Evolutionary conservation across 2,797 vertebrate genomes (phyloP), one percentile per base, ranked within the genome.

Genomic region (Spinibarbus caldwelli): DNA sequence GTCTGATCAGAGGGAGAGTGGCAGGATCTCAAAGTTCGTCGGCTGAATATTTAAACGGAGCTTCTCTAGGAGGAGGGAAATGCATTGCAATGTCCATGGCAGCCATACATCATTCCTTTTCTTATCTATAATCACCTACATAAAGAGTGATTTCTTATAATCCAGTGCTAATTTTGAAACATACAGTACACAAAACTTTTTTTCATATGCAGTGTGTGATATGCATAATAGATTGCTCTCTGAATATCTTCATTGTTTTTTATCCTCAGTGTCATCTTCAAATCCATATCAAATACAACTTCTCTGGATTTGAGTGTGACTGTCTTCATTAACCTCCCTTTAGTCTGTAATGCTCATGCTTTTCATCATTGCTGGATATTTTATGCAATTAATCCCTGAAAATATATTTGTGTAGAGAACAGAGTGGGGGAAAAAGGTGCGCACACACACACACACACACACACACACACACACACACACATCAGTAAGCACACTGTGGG

Each of bases 401-500:
- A 87, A 45, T 89, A 26, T 85, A 85, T 86, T 82, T 87, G 77
- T 83, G 72, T 78, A 76, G 86, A 80, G 81, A 85, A 83, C 52
- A 47, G 36, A 83, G 88, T 88, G 90, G 87, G 12, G 29, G 8
- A 17, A 87, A 88, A 88, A 90, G 47, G 79, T 59, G 77, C 87
- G 90, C 81, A 78, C 62, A 66, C n/a, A 78, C 41, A 78, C 75
- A n/a, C n/a, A n/a, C n/a, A n/a, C n/a, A n/a, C n/a, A n/a, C n/a
- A n/a, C n/a, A n/a, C n/a, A n/a, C n/a, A n/a, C n/a, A n/a, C n/a
- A n/a, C n/a, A n/a, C 75, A 72, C 43, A 67, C n/a, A 84, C 81
- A 78, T 67, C 43, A 34, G 36, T 89, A 86, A 90, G 89, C 89
- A 90, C 96, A 95, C 95, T 96, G 96, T 96, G 94, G 54, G 49